Percentiles rank a stretch among this genome's conserved stretches.
Evolutionary conservation across 2,888 invertebrate species (phyloP).

Genomic region (Tuberolachnus salignus): DNA sequence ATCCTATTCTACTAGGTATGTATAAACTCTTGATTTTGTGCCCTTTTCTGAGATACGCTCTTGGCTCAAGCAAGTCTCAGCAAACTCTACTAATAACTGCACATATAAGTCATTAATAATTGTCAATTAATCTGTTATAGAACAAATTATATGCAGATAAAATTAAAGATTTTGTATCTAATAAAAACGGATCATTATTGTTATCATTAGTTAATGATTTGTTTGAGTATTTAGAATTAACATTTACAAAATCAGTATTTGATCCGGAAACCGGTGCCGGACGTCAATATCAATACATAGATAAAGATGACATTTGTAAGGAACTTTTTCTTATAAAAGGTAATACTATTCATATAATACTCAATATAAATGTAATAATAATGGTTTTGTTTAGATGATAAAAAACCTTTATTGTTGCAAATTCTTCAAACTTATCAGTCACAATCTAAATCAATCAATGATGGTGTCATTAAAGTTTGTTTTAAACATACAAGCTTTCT

Average conservation of each 20-base stretch:
- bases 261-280: slow-evolving; percentile 79
- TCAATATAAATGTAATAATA: neutral
- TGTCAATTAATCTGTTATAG: slow-evolving; percentile 58
- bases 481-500: neutral
- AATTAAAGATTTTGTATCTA: slow-evolving; percentile 67
- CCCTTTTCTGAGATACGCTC: too few species aligned
- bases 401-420: slow-evolving; percentile 40
- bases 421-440: slow-evolving; percentile 31
- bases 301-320: slow-evolving; percentile 63
- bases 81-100: too few species aligned
- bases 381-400: slow-evolving; percentile 26
- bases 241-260: slow-evolving; percentile 80
- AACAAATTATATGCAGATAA: slow-evolving; percentile 54
- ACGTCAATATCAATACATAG: slow-evolving; percentile 69
- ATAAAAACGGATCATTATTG: slow-evolving; percentile 68
- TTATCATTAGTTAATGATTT: slow-evolving; percentile 78
- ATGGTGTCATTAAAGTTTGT: slow-evolving; percentile 11
- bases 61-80: too few species aligned
- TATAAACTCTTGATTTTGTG: too few species aligned
- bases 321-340: slow-evolving; percentile 30
- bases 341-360: neutral
- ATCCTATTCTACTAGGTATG: too few species aligned
- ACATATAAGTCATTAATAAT: slow-evolving; percentile 59
- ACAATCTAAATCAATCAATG: slow-evolving; percentile 3
- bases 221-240: slow-evolving; percentile 79